Evolutionary conservation across 1,140 invertebrate genomes (phyloP).

Genomic region (Battus philenor): DNA sequence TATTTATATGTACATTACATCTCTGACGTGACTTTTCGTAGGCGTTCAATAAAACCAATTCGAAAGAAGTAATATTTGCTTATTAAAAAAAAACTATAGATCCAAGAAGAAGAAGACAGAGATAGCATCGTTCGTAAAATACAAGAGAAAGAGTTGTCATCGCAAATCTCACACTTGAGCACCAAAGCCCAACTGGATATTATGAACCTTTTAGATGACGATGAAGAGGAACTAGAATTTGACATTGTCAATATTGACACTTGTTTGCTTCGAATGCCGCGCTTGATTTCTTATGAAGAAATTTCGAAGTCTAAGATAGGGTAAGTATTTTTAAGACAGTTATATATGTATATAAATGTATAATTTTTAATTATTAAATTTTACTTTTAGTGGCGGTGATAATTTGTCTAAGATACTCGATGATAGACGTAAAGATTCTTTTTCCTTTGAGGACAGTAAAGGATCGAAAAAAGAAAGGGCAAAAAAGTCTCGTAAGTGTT

Average conservation of each 20-base stretch:
- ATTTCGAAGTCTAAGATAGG: constrained; percentile 13
- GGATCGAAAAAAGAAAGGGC: background rate
- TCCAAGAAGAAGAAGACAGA: constrained; percentile 26
- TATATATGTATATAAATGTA: too few species aligned
- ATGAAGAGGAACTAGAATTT: constrained; percentile 55
- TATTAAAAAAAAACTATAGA: too few species aligned
- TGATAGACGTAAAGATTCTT: background rate
- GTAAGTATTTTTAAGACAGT: constrained; percentile 10
- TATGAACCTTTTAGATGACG: constrained; percentile 43
- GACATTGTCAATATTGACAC: constrained; percentile 64
- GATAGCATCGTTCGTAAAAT: constrained; percentile 20
- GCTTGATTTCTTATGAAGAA: constrained; percentile 22
- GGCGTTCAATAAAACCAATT: too few species aligned
- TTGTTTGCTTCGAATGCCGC: constrained; percentile 41
- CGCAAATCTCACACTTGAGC: background rate
- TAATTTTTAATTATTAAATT: background rate
- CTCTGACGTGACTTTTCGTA: too few species aligned
- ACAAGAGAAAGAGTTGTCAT: constrained; percentile 13
- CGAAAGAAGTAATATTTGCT: too few species aligned
- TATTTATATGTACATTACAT: too few species aligned
- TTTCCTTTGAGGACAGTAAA: constrained; percentile 1
- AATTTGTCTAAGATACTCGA: constrained; percentile 8
- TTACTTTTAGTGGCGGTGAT: constrained; percentile 1
- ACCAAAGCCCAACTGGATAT: constrained; percentile 30
- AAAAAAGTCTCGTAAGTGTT: constrained; percentile 9